Percentiles rank a stretch among this genome's conserved stretches.
These are phyloP conservation scores for Frankliniella fusca DNA, from an alignment of 2,888 invertebrate genomes.

Conservation along the genomic window DNA sequence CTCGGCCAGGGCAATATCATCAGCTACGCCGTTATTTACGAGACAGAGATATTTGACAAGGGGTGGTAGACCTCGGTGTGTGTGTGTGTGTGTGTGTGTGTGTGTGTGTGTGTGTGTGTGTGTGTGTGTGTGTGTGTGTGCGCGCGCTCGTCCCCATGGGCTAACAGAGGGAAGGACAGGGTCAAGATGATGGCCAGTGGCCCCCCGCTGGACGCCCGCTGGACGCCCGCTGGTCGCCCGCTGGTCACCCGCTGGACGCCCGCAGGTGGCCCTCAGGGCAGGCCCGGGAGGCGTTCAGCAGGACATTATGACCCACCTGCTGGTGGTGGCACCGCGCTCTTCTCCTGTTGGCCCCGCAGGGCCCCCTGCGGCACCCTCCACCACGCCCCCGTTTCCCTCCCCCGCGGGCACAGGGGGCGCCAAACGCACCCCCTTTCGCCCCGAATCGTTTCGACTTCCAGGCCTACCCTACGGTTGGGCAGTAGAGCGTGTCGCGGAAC, in stretches of 20 bases:
- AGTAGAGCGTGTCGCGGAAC: too few relatives aligned
- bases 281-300: too few relatives aligned
- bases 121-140: not conserved
- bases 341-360: not conserved
- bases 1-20: not conserved
- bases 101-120: not conserved
- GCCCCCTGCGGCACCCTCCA: not conserved
- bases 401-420: not conserved
- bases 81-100: too few relatives aligned
- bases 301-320: too few relatives aligned
- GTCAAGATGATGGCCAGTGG: not conserved
- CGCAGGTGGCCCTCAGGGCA: too few relatives aligned
- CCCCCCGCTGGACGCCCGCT: not conserved
- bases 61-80: not conserved
- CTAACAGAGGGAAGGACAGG: too few relatives aligned
- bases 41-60: constrained; percentile 12
- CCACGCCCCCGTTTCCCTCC: not conserved
- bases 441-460: not conserved
- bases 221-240: not conserved
- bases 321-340: not conserved
- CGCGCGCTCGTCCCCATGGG: not conserved
- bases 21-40: constrained; percentile 12
- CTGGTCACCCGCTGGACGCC: not conserved
- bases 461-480: too few relatives aligned
- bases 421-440: not conserved